Percentiles rank a stretch among this genome's conserved stretches.
These are phyloP conservation scores for Chaetops frenatus DNA, from an alignment of 2,113 vertebrate species.

Conservation along the genomic window DNA sequence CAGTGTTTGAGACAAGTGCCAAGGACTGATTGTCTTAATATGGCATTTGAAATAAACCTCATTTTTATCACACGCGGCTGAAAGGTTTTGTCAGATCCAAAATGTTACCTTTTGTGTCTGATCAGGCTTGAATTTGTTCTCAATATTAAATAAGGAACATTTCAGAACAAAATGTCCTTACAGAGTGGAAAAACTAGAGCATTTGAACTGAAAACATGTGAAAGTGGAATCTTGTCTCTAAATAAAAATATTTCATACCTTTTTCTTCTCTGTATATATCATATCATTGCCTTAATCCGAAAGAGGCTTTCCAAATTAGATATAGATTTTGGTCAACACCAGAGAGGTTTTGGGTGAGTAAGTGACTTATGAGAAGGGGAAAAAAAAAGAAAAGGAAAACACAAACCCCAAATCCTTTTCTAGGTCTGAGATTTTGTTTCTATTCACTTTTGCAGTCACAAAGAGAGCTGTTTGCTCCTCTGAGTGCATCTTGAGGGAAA, in stretches of 20 bases:
- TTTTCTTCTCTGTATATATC: not conserved
- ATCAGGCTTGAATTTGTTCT: not conserved
- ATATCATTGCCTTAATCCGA: not conserved
- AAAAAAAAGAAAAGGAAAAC: fast-evolving
- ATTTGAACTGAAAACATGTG: not conserved
- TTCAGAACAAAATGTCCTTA: not conserved
- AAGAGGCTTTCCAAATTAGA: not conserved
- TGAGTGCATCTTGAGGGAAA: not conserved
- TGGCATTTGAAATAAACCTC: not conserved
- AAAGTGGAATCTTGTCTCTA: not conserved
- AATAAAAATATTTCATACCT: not conserved
- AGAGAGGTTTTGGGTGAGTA: not conserved
- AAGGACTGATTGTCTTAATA: not conserved
- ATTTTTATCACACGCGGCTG: not conserved
- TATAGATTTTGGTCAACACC: not conserved
- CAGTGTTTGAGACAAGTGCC: not conserved
- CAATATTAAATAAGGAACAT: not conserved
- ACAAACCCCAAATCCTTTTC: not conserved
- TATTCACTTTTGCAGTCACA: not conserved
- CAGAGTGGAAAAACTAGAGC: not conserved
- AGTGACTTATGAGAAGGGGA: not conserved
- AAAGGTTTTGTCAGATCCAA: not conserved
- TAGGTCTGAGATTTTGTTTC: not conserved
- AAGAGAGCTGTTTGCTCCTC: not conserved
- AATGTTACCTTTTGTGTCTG: not conserved